Evolutionary conservation across 2,113 vertebrate species (phyloP).

Genomic region (Oncorhynchus gorbuscha): DNA sequence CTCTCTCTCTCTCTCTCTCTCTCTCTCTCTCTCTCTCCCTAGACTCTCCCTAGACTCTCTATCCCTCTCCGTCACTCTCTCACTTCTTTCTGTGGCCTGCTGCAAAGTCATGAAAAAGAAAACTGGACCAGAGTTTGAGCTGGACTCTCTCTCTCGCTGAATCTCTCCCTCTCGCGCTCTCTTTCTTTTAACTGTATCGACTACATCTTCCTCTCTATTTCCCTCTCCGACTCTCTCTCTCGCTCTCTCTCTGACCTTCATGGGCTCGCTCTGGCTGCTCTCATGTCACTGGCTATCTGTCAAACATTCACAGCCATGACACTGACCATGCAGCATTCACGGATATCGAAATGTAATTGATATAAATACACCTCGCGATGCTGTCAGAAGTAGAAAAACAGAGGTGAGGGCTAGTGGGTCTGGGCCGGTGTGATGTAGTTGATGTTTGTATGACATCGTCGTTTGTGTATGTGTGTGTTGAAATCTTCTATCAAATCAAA

Average conservation of each 20-base stretch:
- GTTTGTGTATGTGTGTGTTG: too few relatives aligned
- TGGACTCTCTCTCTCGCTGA: too few relatives aligned
- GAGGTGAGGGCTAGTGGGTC: too few relatives aligned
- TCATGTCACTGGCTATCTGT: slow-evolving; percentile 1
- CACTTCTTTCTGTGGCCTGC: slow-evolving; percentile 22
- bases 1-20: slow-evolving; percentile 22
- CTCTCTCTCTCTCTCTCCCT: slow-evolving; percentile 26
- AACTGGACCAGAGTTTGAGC: too few relatives aligned
- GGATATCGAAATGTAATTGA: slow-evolving; percentile 8
- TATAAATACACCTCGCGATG: too few relatives aligned
- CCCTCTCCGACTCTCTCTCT: neutral
- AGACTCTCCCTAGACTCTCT: slow-evolving; percentile 29
- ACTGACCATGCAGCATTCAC: slow-evolving; percentile 13
- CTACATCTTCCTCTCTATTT: too few relatives aligned
- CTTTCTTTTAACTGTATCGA: neutral
- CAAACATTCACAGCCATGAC: neutral
- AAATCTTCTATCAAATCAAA: neutral
- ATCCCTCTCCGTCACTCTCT: neutral
- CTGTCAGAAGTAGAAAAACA: too few relatives aligned
- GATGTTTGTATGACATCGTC: too few relatives aligned
- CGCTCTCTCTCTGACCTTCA: neutral
- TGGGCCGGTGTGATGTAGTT: too few relatives aligned
- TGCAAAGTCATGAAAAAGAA: too few relatives aligned
- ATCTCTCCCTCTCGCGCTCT: neutral
- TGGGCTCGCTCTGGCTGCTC: neutral